Evolutionary conservation across 2,797 vertebrate genomes (phyloP).

Genomic region (Sebastiscus albofasciatus): DNA sequence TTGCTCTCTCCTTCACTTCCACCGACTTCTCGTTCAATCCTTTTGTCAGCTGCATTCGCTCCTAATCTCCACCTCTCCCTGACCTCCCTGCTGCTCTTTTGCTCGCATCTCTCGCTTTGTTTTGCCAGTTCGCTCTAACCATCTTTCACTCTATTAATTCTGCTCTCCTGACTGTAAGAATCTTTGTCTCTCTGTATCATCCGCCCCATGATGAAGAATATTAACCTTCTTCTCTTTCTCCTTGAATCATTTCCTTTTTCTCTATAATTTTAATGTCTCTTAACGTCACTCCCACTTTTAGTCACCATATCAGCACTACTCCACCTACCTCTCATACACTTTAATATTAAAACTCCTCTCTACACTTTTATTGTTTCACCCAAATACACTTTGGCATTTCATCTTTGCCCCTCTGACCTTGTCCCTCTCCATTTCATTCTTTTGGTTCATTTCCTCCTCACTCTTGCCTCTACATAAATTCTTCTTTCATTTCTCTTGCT

Average conservation of each 20-base stretch:
- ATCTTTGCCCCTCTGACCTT: constrained; percentile 18
- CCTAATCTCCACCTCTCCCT: constrained; percentile 35
- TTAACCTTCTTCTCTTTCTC: constrained; percentile 1
- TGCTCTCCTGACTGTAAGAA: not conserved
- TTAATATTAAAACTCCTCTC: constrained; percentile 21
- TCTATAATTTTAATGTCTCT: constrained; percentile 7
- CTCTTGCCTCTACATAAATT: not conserved
- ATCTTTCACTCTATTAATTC: constrained; percentile 4
- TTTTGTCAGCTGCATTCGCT: constrained; percentile 45
- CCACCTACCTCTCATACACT: not conserved
- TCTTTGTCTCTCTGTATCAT: not conserved
- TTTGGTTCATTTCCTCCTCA: not conserved
- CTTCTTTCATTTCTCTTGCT: not conserved
- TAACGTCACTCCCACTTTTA: not conserved
- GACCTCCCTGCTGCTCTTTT: constrained; percentile 17
- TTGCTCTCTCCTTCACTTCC: constrained; percentile 60
- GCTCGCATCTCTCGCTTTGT: constrained; percentile 1
- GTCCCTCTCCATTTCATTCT: constrained; percentile 10
- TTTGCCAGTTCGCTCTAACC: not conserved
- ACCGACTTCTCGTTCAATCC: constrained; percentile 34
- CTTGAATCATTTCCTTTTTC: not conserved
- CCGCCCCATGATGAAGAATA: not conserved
- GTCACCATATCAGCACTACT: not conserved
- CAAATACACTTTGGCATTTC: constrained; percentile 39
- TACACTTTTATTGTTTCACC: not conserved